phyloP scores from a whole-genome alignment of 2,113 vertebrate species.

The Leiothrix lutea region DNA sequence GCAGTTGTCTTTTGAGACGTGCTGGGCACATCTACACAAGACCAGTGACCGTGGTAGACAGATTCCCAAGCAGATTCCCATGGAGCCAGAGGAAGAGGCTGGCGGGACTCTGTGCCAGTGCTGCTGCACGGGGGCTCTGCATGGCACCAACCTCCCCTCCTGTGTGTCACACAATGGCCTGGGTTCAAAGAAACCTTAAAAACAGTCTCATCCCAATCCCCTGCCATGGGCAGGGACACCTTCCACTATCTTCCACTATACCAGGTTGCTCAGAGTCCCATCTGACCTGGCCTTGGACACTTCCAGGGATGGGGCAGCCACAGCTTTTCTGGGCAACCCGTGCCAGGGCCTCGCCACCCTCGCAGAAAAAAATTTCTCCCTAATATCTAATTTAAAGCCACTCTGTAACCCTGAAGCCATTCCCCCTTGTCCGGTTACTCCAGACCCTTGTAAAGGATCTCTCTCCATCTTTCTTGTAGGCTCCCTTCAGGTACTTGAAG shows the following conservation, averaged over 20 bases:
- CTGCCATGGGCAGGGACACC: not conserved
- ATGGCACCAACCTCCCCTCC: fast-evolving
- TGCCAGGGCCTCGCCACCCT: not conserved
- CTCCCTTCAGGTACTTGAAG: not conserved
- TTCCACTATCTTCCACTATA: fast-evolving
- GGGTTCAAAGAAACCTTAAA: not conserved
- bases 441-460: not conserved
- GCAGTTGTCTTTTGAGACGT: fast-evolving
- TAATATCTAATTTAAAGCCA: not conserved
- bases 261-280: not conserved
- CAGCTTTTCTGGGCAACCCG: not conserved
- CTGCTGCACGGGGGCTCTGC: not conserved
- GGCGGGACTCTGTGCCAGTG: fast-evolving
- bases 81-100: not conserved
- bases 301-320: not conserved
- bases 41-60: fast-evolving
- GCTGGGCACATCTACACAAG: fast-evolving
- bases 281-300: no score
- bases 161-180: fast-evolving
- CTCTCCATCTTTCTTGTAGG: not conserved
- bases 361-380: not conserved
- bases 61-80: not conserved
- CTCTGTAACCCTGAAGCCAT: not conserved
- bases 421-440: not conserved
- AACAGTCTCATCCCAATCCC: fast-evolving